Evolutionary conservation across 2,113 vertebrate genomes (phyloP).

Genomic region (Nanorana parkeri): DNA sequence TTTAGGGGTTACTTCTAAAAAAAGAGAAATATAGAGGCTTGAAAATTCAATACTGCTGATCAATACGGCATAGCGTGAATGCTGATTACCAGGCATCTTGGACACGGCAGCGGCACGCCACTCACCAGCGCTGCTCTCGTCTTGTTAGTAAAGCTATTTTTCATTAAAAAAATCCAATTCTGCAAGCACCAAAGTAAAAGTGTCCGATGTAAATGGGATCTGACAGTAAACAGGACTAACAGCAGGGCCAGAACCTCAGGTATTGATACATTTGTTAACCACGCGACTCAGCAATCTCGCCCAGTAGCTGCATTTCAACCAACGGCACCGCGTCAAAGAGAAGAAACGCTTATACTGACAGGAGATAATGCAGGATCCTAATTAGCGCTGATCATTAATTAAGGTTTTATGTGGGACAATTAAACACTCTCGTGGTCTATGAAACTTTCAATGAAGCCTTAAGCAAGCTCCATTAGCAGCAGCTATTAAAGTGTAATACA

Average conservation of each 20-base stretch:
- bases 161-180: constrained; percentile 20
- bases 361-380: constrained; percentile 62
- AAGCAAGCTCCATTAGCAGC: constrained; percentile 64
- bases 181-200: neutral
- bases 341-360: constrained; percentile 65
- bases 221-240: neutral
- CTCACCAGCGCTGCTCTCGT: neutral
- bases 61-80: neutral
- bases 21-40: neutral
- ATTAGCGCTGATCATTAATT: constrained; percentile 73
- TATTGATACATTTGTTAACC: neutral
- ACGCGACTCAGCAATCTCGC: neutral
- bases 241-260: neutral
- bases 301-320: neutral
- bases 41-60: neutral
- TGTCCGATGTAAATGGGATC: neutral
- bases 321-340: neutral
- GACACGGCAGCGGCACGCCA: neutral
- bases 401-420: constrained; percentile 70
- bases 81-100: neutral
- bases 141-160: neutral
- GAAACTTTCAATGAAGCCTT: constrained; percentile 72
- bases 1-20: too few relatives aligned
- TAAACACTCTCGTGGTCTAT: constrained; percentile 66
- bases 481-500: constrained; percentile 64